Percentiles rank a stretch among this genome's conserved stretches.
Evolutionary conservation across 1,140 invertebrate species (phyloP).

Genomic region (Papilio aristodemus): DNA sequence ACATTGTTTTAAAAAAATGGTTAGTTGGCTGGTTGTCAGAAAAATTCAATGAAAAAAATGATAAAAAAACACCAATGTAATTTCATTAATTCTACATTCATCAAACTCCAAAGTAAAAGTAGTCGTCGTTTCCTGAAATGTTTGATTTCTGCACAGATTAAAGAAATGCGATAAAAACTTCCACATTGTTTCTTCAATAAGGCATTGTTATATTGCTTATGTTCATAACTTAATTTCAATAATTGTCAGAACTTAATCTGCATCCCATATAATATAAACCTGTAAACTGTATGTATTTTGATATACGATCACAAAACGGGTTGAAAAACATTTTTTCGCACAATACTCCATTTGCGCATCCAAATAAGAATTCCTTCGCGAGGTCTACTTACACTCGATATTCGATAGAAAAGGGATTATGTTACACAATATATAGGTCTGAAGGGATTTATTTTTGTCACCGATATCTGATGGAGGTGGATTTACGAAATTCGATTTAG

Average conservation of each 20-base stretch:
- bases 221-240: neutral
- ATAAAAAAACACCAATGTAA: no score
- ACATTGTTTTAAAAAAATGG: no score
- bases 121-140: no score
- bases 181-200: no score
- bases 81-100: no score
- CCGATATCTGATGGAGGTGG: neutral
- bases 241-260: neutral
- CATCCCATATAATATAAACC: no score
- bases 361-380: neutral
- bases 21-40: no score
- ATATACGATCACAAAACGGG: neutral
- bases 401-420: neutral
- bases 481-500: constrained; percentile 1
- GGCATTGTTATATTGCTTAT: no score
- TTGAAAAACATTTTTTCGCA: neutral
- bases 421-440: constrained; percentile 8
- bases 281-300: neutral
- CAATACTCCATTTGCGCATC: neutral
- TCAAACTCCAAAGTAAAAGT: no score
- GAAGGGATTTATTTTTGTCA: constrained; percentile 1
- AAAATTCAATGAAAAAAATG: no score
- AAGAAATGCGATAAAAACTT: no score
- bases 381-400: neutral
- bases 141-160: no score